Conservation (phyloP, 2,797 vertebrate genomes). For the Sarcoramphus papa region DNA sequence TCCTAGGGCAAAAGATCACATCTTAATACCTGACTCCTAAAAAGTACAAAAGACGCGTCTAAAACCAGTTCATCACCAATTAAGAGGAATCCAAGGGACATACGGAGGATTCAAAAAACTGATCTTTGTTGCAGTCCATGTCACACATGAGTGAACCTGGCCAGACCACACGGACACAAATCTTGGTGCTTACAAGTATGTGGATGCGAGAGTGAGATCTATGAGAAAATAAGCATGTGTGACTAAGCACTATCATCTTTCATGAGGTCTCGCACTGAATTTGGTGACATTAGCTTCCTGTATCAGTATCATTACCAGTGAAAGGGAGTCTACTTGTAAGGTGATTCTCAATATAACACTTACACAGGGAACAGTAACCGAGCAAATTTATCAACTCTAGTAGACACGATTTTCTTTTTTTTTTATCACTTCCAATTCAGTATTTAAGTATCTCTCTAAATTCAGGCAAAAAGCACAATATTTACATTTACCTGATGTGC, state of each 20-base stretch:
- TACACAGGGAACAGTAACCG: neutral
- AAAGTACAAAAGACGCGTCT: neutral
- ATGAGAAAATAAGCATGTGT: neutral
- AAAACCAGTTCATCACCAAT: neutral
- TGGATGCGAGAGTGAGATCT: neutral
- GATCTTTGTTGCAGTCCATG: neutral
- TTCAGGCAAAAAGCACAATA: neutral
- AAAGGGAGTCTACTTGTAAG: neutral
- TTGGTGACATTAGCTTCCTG: neutral
- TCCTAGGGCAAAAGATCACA: neutral
- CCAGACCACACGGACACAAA: neutral
- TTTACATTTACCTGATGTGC: constrained; percentile 82
- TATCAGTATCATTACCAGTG: neutral
- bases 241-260: neutral
- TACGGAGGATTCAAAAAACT: neutral
- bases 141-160: neutral
- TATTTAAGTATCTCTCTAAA: neutral
- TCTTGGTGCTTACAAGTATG: neutral
- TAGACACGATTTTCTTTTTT: neutral
- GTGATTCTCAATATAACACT: neutral
- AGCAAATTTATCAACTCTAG: neutral
- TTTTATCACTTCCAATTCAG: neutral
- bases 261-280: neutral
- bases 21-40: neutral
- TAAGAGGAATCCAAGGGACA: neutral